Conservation (phyloP, 2,797 vertebrate species). For the Pterois miles region DNA sequence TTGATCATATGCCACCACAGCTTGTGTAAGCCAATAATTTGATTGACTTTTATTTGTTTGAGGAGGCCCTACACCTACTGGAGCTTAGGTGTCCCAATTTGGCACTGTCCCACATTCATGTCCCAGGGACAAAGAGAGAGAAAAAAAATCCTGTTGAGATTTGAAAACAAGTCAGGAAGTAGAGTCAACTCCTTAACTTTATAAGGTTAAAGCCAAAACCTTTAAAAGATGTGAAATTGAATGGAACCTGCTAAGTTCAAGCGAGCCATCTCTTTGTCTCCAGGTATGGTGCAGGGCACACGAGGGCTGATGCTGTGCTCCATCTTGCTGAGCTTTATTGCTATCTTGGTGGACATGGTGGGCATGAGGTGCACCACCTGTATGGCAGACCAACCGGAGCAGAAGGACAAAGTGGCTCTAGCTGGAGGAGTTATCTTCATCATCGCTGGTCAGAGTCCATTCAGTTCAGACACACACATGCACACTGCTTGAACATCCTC, state of each 20-base stretch:
- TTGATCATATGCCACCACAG: too few relatives aligned
- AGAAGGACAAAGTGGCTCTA: conserved; percentile 91
- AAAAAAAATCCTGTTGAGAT: neutral
- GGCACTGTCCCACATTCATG: too few relatives aligned
- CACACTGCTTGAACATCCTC: neutral
- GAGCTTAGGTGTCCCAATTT: too few relatives aligned
- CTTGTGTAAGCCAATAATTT: too few relatives aligned
- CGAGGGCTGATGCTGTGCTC: conserved; percentile 91
- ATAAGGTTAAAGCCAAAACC: neutral
- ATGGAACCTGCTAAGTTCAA: neutral
- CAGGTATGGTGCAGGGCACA: conserved; percentile 88
- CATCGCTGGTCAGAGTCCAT: conserved; percentile 82
- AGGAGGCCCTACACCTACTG: too few relatives aligned
- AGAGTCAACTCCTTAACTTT: neutral
- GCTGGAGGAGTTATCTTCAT: conserved; percentile 89
- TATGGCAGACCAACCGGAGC: conserved; percentile 83
- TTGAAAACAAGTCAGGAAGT: neutral
- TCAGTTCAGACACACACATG: neutral
- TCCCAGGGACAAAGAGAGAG: neutral
- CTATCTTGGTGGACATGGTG: conserved; percentile 80
- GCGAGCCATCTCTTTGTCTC: neutral
- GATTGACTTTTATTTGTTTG: too few relatives aligned
- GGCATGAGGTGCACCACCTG: conserved; percentile 97
- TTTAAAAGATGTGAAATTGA: neutral
- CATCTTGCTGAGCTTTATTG: conserved; percentile 84